These are phyloP conservation scores for Octodonta nipae DNA, from an alignment of 2,888 invertebrate genomes.

Conservation along the genomic window DNA sequence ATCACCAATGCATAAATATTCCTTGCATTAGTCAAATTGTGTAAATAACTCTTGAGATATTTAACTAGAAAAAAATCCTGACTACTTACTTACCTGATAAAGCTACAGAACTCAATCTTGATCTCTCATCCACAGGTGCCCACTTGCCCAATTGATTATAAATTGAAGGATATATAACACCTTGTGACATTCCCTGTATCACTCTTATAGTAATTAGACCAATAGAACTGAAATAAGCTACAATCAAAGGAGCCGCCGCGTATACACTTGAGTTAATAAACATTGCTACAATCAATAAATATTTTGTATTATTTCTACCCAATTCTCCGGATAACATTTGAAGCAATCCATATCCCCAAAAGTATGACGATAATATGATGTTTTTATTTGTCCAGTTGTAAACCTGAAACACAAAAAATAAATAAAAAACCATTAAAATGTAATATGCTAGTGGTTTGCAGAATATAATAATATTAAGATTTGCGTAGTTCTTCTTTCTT, in stretches of 20 bases:
- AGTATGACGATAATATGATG: conserved; percentile 57
- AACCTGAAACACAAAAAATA: conserved; percentile 38
- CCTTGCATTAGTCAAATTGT: too few species aligned
- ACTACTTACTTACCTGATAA: conserved; percentile 45
- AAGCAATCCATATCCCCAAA: conserved; percentile 65
- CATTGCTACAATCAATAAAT: conserved; percentile 44
- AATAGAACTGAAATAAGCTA: conserved; percentile 48
- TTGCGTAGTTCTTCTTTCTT: too few species aligned
- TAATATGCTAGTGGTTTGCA: too few species aligned
- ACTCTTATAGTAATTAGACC: conserved; percentile 51
- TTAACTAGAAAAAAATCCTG: too few species aligned
- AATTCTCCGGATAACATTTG: conserved; percentile 59
- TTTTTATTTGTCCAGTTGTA: conserved; percentile 25
- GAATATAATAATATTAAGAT: too few species aligned
- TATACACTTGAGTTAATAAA: conserved; percentile 50
- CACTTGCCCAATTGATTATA: conserved; percentile 63
- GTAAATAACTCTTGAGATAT: too few species aligned
- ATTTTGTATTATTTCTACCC: conserved; percentile 60
- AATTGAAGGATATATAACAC: conserved; percentile 56
- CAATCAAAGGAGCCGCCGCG: conserved; percentile 50
- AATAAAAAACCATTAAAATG: too few species aligned
- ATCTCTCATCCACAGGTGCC: conserved; percentile 57
- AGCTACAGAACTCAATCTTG: conserved; percentile 51
- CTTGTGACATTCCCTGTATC: conserved; percentile 59
- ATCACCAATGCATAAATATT: too few species aligned